Evolutionary conservation across 2,888 invertebrate genomes (phyloP), one percentile per base, ranked within the genome.

Genomic region (Cremastinae sp.): DNA sequence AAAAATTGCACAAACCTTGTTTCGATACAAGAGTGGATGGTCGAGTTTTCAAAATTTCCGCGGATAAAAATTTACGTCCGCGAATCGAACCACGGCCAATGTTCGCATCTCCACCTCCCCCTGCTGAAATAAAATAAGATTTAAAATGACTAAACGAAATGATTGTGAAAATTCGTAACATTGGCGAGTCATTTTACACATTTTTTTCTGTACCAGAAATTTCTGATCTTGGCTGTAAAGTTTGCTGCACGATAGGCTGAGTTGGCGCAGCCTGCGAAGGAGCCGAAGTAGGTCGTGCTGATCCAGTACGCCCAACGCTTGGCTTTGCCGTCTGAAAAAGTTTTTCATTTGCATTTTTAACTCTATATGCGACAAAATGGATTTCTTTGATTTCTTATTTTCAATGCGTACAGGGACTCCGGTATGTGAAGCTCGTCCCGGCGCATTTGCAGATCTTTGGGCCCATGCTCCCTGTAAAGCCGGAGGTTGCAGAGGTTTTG

Each of bases 51-150:
- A 93, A 80, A 10, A 90, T 86, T 22, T 92, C 92, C 0, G 91
- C 87, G 1, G 91, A 84, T 0, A 92, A 82, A 0, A 90, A 81
- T 1, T 93, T 91, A 0, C 92, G 90, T 0, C 93, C 93, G 9
- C 93, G 90, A 5, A 92, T 90, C 0, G 91, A 91, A 0, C 93
- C 93, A 28, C 93, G 91, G 0, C 92, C 92, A 0, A 87, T 83
- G 0, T 76, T 77, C 0, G 84, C 86, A 1, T 88, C 85, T 1
- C 90, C 91, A 1, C 89, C 90, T 4, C 81, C 87, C 0, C 81
- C 87, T 16, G 18, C 18, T 74, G 68, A 69, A 10, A 53, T 38
- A 16, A 41, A 54, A 10, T 14, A 59, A 43, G 14, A 7, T 28
- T n/a, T 20, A 9, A 12, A 58, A 2, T 62, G 62, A 74, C 68